Evolutionary conservation across 2,888 invertebrate species (phyloP).

Genomic region (Cephus nigrinus): DNA sequence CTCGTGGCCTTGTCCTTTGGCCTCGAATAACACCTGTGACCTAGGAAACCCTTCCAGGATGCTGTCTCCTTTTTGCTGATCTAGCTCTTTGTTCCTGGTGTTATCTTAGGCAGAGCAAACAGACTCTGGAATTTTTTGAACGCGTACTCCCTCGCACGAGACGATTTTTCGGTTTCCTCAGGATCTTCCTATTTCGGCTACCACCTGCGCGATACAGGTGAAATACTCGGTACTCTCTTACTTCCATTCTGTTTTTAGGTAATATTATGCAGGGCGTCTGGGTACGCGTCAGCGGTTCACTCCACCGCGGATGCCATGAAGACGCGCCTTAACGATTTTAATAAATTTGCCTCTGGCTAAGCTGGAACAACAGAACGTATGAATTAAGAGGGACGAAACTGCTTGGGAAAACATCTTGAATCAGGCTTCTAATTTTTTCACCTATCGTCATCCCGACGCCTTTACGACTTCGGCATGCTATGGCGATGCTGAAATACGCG

Average conservation of each 20-base stretch:
- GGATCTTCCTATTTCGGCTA: neutral
- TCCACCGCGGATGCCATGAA: neutral
- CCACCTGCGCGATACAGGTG: neutral
- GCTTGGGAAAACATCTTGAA: conserved; percentile 66
- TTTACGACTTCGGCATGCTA: conserved; percentile 23
- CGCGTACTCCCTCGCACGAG: neutral
- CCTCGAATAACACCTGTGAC: conserved; percentile 4
- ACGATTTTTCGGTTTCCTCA: neutral
- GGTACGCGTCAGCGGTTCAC: neutral
- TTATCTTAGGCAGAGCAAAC: conserved; percentile 2
- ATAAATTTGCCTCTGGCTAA: conserved; percentile 63
- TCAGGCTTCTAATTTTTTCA: conserved; percentile 44
- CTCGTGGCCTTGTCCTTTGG: conserved; percentile 3
- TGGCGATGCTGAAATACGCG: neutral
- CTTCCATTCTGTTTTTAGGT: neutral
- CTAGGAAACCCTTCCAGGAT: neutral
- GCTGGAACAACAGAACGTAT: conserved; percentile 64
- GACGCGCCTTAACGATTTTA: conserved; percentile 52
- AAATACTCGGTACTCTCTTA: neutral
- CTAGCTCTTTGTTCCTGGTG: neutral
- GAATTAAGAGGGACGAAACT: conserved; percentile 59
- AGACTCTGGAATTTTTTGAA: neutral
- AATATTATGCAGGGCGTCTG: neutral
- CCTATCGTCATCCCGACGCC: conserved; percentile 4
- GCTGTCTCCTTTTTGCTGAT: neutral